These are phyloP conservation scores for Tragelaphus imberbis DNA, from an alignment of 2,113 vertebrate species.

Conservation along the genomic window DNA sequence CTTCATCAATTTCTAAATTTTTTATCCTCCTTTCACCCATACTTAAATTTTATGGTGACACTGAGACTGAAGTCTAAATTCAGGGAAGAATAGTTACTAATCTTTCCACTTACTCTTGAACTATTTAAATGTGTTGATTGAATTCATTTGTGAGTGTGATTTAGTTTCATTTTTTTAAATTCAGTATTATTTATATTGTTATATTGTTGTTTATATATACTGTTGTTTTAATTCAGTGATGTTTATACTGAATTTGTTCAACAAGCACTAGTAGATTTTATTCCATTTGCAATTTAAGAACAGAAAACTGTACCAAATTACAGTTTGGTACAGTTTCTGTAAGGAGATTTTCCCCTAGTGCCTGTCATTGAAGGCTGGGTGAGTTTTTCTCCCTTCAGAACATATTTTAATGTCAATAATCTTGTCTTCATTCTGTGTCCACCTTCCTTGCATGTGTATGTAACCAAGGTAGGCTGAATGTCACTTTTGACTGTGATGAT, in stretches of 20 bases:
- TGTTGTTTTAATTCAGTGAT: not conserved
- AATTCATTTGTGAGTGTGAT: slow-evolving; percentile 2
- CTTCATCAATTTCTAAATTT: not conserved
- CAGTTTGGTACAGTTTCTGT: not conserved
- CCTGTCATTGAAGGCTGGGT: not conserved
- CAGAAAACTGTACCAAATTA: not conserved
- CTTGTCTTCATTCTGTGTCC: not conserved
- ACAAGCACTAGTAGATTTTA: slow-evolving; percentile 3
- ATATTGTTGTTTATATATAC: not conserved
- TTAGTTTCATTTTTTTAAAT: not conserved
- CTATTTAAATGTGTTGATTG: not conserved
- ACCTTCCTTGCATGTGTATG: not conserved
- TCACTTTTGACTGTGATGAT: slow-evolving; percentile 7
- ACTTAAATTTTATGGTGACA: not conserved
- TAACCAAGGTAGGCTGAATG: not conserved
- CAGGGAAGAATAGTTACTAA: not conserved
- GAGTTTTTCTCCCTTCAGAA: not conserved
- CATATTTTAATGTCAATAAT: slow-evolving; percentile 21
- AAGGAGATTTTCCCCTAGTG: not conserved
- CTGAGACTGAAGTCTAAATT: not conserved
- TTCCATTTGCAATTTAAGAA: slow-evolving; percentile 11
- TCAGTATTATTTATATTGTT: not conserved
- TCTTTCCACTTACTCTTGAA: not conserved
- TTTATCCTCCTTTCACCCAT: not conserved
- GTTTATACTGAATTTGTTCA: not conserved